phyloP scores from a whole-genome alignment of 1,140 invertebrate genomes.

The Leucophenga varia region DNA sequence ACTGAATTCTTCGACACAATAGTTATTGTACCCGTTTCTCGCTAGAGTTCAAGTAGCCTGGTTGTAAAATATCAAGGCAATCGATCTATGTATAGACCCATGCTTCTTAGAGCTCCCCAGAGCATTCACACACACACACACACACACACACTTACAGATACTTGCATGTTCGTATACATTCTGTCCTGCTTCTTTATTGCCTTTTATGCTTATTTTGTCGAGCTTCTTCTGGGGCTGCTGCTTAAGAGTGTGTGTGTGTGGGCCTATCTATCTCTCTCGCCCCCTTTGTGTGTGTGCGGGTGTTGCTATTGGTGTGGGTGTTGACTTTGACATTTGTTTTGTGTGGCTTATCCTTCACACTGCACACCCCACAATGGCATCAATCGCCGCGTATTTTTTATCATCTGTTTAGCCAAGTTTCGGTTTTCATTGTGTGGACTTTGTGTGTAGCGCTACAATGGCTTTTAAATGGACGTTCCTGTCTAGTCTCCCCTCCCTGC shows the following conservation, averaged over 20 bases:
- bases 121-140: not conserved
- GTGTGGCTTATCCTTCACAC: conserved; percentile 43
- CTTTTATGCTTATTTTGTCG: conserved; percentile 29
- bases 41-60: conserved; percentile 26
- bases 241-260: conserved; percentile 30
- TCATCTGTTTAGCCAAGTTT: conserved; percentile 49
- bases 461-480: conserved; percentile 42
- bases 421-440: conserved; percentile 46
- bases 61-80: conserved; percentile 34
- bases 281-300: conserved; percentile 3
- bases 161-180: not conserved
- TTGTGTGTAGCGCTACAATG: conserved; percentile 38
- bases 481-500: too few species aligned
- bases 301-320: conserved; percentile 37
- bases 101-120: too few species aligned
- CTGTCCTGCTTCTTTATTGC: conserved; percentile 5
- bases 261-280: too few species aligned
- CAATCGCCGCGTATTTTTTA: conserved; percentile 40
- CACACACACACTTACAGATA: conserved; percentile 3
- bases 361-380: conserved; percentile 31
- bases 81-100: conserved; percentile 26
- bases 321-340: conserved; percentile 54
- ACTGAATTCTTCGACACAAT: not conserved
- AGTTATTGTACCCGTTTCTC: conserved; percentile 7
- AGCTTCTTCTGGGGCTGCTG: conserved; percentile 15